A percentile compares a stretch with the other conserved stretches of the same genome.
Conservation (phyloP, 2,113 vertebrate species). For the Hyperopisus bebe region DNA sequence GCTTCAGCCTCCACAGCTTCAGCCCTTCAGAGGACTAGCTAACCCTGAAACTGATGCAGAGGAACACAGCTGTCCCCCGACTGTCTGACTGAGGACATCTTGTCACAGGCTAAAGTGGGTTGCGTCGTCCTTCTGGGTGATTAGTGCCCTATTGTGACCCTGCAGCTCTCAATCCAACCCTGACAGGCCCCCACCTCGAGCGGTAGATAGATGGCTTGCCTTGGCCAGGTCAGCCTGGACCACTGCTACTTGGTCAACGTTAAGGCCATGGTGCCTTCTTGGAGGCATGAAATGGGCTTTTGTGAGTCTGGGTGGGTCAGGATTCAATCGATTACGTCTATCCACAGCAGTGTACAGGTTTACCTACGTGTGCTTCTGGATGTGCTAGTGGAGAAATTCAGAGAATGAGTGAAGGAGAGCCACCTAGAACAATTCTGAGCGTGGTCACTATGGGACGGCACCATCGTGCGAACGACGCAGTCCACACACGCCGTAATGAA, state of each 20-base stretch:
- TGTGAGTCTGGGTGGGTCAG: background rate
- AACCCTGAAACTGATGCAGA: background rate
- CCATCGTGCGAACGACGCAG: constrained; percentile 38
- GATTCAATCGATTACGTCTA: background rate
- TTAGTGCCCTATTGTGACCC: background rate
- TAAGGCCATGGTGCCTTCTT: background rate
- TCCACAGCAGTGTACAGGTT: background rate
- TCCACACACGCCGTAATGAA: constrained; percentile 63
- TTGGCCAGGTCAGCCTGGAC: background rate
- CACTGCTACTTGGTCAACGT: background rate
- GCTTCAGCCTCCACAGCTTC: background rate
- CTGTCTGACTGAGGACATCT: background rate
- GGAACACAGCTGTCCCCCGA: background rate
- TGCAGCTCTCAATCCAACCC: background rate
- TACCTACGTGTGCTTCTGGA: background rate
- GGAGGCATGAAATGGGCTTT: background rate
- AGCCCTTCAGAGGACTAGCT: background rate
- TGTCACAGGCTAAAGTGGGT: background rate
- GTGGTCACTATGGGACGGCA: background rate
- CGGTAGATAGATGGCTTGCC: background rate
- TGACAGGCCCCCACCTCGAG: background rate
- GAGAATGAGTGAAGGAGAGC: background rate
- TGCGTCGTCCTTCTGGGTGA: background rate
- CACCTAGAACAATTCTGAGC: background rate
- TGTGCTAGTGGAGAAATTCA: background rate